Conservation (phyloP, 2,113 vertebrate genomes). For the Penelope pileata region DNA sequence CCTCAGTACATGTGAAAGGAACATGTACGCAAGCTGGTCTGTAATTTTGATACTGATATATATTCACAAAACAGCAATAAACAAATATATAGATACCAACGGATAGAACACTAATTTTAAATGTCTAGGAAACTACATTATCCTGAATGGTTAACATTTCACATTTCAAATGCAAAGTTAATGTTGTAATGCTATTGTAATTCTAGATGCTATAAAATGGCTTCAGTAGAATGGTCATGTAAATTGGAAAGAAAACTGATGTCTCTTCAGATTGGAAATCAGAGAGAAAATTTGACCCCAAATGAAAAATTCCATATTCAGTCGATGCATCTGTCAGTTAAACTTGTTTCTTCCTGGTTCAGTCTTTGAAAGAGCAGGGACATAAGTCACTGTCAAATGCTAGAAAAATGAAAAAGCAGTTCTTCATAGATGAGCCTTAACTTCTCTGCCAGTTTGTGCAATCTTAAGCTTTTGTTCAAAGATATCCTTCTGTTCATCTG, state of each 20-base stretch:
- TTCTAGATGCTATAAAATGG: constrained; percentile 5
- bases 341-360: constrained; percentile 35
- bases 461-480: neutral
- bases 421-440: neutral
- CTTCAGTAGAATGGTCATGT: constrained; percentile 59
- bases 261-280: constrained; percentile 63
- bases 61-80: neutral
- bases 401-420: constrained; percentile 30
- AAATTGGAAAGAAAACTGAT: constrained; percentile 71
- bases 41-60: neutral
- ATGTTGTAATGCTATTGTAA: constrained; percentile 36
- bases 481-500: neutral
- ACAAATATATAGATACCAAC: neutral
- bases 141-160: constrained; percentile 54
- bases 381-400: constrained; percentile 3
- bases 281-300: constrained; percentile 59
- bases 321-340: constrained; percentile 44
- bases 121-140: constrained; percentile 44
- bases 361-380: constrained; percentile 25
- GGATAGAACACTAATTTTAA: neutral
- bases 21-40: neutral
- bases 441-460: neutral
- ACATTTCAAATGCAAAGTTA: constrained; percentile 60
- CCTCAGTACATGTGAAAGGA: neutral
- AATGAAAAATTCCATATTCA: constrained; percentile 62